Evolutionary conservation across 2,888 invertebrate species (phyloP).

Genomic region (Linnaemya vulpina): DNA sequence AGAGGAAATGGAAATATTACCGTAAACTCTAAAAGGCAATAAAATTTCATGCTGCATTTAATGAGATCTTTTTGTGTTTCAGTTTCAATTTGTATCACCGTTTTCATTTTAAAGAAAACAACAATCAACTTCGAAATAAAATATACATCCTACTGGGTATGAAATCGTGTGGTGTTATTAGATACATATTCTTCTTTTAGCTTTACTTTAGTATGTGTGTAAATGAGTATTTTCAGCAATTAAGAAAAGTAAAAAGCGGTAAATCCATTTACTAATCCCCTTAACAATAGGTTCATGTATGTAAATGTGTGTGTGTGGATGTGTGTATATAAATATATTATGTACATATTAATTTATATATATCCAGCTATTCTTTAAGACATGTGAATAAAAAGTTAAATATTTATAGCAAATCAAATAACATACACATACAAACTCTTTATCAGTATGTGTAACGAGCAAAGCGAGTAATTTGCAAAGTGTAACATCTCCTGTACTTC

Average conservation of each 20-base stretch:
- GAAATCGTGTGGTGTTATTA: neutral
- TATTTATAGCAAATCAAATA: conserved; percentile 1
- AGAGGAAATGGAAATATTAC: no score
- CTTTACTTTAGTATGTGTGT: neutral
- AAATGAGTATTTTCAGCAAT: neutral
- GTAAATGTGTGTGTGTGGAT: conserved; percentile 19
- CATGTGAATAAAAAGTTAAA: conserved; percentile 27
- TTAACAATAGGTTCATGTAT: conserved; percentile 25
- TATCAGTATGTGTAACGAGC: neutral
- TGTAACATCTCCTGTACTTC: conserved; percentile 15
- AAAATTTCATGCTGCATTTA: no score
- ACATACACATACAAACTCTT: neutral
- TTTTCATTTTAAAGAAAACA: no score
- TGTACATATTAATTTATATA: conserved; percentile 27
- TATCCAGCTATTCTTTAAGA: conserved; percentile 16
- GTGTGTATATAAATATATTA: conserved; percentile 16
- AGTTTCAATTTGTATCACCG: no score
- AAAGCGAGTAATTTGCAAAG: conserved; percentile 1
- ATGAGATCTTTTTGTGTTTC: no score
- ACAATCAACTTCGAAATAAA: neutral
- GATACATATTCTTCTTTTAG: neutral
- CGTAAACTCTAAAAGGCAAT: no score
- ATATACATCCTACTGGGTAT: neutral
- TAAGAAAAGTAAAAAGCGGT: neutral
- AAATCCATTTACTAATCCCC: neutral